phyloP scores from a whole-genome alignment of 2,113 vertebrate genomes.

The Anguilla rostrata region DNA sequence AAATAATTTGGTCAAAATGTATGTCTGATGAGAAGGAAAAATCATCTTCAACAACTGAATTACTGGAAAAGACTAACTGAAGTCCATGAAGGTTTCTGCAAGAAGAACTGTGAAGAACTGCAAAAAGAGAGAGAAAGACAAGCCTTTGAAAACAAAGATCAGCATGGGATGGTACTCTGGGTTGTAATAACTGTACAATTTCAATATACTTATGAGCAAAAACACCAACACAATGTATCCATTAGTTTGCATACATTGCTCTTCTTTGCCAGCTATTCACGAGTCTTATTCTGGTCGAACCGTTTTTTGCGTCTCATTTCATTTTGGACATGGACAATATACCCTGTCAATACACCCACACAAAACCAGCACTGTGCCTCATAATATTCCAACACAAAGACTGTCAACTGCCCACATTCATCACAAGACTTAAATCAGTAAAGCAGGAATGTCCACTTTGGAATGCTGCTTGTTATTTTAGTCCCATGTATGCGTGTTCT shows the following conservation, averaged over 20 bases:
- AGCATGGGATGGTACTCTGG: neutral
- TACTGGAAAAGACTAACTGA: neutral
- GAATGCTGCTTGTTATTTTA: neutral
- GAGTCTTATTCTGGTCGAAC: neutral
- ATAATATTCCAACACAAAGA: neutral
- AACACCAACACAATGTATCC: constrained; percentile 15
- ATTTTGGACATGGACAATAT: neutral
- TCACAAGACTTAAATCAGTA: neutral
- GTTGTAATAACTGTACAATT: constrained; percentile 8
- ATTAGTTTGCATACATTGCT: neutral
- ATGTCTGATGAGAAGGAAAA: constrained; percentile 13
- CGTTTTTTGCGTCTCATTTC: neutral
- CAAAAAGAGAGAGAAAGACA: constrained; percentile 7
- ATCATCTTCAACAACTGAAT: constrained; percentile 1
- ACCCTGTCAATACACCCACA: constrained; percentile 8
- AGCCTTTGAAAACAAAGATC: neutral
- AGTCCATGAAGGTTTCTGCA: constrained; percentile 8
- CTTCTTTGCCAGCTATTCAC: neutral
- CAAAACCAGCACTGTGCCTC: neutral
- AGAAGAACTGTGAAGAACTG: constrained; percentile 12
- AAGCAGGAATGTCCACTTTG: constrained; percentile 15
- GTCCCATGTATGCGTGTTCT: neutral
- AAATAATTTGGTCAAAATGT: constrained; percentile 13
- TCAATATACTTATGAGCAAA: constrained; percentile 12
- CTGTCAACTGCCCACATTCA: constrained; percentile 3